Evolutionary conservation across 2,888 invertebrate species (phyloP), one percentile per base, ranked within the genome.

Genomic region (Conistra vaccinii): DNA sequence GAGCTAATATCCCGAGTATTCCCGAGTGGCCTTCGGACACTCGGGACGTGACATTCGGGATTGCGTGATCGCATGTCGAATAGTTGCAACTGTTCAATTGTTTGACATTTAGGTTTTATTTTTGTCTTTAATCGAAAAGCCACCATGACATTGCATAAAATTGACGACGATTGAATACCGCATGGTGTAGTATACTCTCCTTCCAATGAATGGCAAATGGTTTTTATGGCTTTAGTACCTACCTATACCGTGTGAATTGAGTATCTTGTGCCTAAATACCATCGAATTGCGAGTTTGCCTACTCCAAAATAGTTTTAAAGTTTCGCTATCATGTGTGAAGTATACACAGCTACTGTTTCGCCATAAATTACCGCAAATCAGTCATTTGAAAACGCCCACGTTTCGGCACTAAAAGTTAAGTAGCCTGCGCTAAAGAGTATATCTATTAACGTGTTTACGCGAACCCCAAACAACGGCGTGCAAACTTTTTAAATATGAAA

Each of bases 401-500:
- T 70, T 70, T 68, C 32, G 39, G 20, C 61, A 73, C 53, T 84
- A 76, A 73, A 84, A 61, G 32, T 53, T 65, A 84, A 81, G 70
- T 73, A 57, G 39, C 60, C 48, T 61, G 48, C 58, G 48, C 29
- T 57, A 68, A 72, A 73, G 26, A 51, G 53, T n/a, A 35, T 35
- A 51, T 45, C 48, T 79, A 79, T 74, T 79, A 74, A 57, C 63
- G 35, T 79, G 60, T 79, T 79, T 58, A 68, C 66, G 70, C 7
- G 57, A 84, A 73, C 72, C 70, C n/a, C 66, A 80, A 70, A 82
- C 81, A 80, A 48, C 57, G 63, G 57, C 45, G 72, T 80, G 68
- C 63, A 70, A 84, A 71, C 72, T 81, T 83, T 80, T 84, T 62
- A 81, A 83, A 85, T 85, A 81, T 68, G 48, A 62, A 73, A 57